Base-by-base conservation (phyloP, 2,888 invertebrate species). In the Acleris laterana region DNA sequence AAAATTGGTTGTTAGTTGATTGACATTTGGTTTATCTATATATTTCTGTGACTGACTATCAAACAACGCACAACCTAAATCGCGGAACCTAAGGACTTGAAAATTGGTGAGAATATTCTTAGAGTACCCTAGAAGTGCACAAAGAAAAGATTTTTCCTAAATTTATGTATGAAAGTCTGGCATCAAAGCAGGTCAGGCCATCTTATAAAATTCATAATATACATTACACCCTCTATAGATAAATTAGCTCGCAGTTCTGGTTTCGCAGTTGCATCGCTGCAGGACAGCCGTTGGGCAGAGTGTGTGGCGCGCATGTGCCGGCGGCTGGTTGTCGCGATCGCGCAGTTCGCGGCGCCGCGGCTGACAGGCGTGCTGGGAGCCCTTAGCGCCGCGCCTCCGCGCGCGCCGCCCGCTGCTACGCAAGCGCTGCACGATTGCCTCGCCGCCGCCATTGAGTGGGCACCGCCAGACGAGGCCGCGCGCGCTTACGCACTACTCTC, bases 401-500 rank as follows among this genome's bases (percentile, higher is more conserved):
- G 80, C 17, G 70, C 74, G 5, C 81, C 83, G 1, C 73, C 70
- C 0, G 69, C 82, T 13, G 88, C 85, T 0, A 71, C 74, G 51
- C 82, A 81, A 46, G 85, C 88, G 1, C 88, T 98, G 13, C 97
- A 97, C 80, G 96, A 97, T 67, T 95, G 97, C 73, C 94, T 98
- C 70, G 89, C 96, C 20, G 94, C 95, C 13, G 96, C 98, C 0
- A 95, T 98, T 1, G 96, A 96, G 69, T 94, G 95, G 68, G 93
- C 98, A 46, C 95, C 96, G 0, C 95, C 97, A 0, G 97, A 98
- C 70, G 96, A 96, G 80, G 96, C 97, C 0, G 98, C 98, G 82
- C 94, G 95, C 64, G 96, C 97, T 69, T 97, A 97, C 77, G 92
- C 94, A 0, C 93, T 93, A 25, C 82, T 92, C 9, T 83, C 83